These are phyloP conservation scores for Etheostoma spectabile DNA, from an alignment of 2,113 vertebrate genomes.

Conservation along the genomic window DNA sequence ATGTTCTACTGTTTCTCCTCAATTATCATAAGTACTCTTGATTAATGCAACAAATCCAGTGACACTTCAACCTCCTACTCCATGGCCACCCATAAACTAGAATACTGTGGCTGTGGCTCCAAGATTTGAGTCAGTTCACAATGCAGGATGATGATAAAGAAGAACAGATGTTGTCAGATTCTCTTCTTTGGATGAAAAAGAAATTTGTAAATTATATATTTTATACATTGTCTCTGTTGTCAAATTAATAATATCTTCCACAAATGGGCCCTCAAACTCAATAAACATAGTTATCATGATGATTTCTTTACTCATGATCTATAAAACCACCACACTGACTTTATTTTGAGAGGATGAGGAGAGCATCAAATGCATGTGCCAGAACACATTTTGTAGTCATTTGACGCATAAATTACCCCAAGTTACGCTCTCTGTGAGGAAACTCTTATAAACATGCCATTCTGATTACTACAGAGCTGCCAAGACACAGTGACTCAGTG, in stretches of 20 bases:
- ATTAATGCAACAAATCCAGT: background rate
- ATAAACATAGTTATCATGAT: slow-evolving; percentile 47
- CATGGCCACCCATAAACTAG: background rate
- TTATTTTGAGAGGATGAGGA: slow-evolving; percentile 36
- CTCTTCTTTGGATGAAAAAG: slow-evolving; percentile 18
- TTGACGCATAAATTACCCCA: slow-evolving; percentile 63
- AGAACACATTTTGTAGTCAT: slow-evolving; percentile 62
- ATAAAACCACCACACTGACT: slow-evolving; percentile 27
- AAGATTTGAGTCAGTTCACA: slow-evolving; percentile 12
- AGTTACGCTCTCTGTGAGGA: slow-evolving; percentile 49
- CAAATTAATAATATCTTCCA: slow-evolving; percentile 19
- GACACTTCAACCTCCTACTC: slow-evolving; percentile 3
- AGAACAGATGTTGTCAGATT: background rate
- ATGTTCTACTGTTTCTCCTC: background rate
- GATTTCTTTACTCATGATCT: slow-evolving; percentile 54
- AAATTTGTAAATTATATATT: slow-evolving; percentile 16
- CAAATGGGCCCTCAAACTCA: slow-evolving; percentile 34
- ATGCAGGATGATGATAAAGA: slow-evolving; percentile 4
- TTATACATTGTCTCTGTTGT: slow-evolving; percentile 18
- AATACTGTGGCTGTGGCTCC: background rate
- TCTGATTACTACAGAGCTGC: slow-evolving; percentile 43
- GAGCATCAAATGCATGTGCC: slow-evolving; percentile 28
- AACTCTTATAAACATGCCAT: slow-evolving; percentile 61
- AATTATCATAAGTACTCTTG: background rate
- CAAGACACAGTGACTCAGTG: slow-evolving; percentile 14